Base-by-base conservation (phyloP, 2,888 invertebrate species). In the Drosophila cognata region DNA sequence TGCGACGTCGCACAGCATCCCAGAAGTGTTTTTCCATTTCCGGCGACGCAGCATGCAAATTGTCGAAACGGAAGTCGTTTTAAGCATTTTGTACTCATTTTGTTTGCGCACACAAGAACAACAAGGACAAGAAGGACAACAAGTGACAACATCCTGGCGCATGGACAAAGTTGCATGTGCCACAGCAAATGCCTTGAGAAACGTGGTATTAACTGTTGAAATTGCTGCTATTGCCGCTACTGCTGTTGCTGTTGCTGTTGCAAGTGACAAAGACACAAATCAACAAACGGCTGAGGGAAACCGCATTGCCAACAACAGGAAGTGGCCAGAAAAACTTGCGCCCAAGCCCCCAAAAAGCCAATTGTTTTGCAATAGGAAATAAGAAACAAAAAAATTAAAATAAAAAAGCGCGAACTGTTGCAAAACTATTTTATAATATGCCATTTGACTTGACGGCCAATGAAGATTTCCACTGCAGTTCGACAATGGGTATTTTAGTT, bases 51-150 rank as follows among this genome's bases (percentile, higher is more conserved):
- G 85, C 85, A 90, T 86, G 85, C 91, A 86, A 86, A 90, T 90
- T 90, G 82, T 64, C 76, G 64, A 84, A 69, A 52, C 85, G 85
- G 85, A 86, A 90, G 85, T 86, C 85, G 79, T 87, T 86, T 89
- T 89, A 84, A 90, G 88, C 85, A 84, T 90, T 86, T 89, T 85
- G 87, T 90, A 88, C 84, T 86, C 90, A 90, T 85, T 85, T 85
- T 84, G 91, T 90, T 84, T 85, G 75, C 82, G 80, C 90, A 59
- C 21, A 68, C 52, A 58, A 43, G 56, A 46, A 64, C 60, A 52
- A 18, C 41, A 53, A 33, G 38, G 43, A 53, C 51, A 51, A 56
- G n/a, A 56, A 56, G 36, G 36, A 56, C 56, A 56, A 13, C 56
- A 75, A 89, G 84, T 88, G 90, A 89, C 88, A 85, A 89, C 89